phyloP scores from a whole-genome alignment of 2,113 vertebrate genomes.

The Uropsilus gracilis region DNA sequence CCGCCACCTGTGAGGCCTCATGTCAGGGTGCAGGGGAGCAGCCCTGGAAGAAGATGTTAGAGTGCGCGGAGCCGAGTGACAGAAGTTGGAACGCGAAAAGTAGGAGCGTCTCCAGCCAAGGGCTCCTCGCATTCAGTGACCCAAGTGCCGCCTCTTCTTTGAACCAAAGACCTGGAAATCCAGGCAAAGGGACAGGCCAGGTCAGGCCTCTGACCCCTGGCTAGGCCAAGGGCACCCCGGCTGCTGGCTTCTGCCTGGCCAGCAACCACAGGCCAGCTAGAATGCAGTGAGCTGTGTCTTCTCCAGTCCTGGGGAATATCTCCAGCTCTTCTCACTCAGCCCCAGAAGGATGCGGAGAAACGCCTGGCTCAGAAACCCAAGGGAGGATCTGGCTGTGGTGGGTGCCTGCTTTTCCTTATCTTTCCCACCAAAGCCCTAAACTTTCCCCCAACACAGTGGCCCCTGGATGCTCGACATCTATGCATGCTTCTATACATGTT shows the following conservation, averaged over 20 bases:
- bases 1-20: conserved; percentile 51
- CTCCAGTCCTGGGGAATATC: too few relatives aligned
- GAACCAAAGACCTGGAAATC: background rate
- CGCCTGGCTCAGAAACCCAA: too few relatives aligned
- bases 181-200: background rate
- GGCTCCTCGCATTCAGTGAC: background rate
- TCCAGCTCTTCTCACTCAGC: background rate
- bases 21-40: background rate
- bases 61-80: conserved; percentile 31
- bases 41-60: background rate
- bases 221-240: too few relatives aligned
- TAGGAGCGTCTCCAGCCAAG: background rate
- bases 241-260: too few relatives aligned
- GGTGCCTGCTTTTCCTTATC: background rate
- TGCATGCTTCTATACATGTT: too few relatives aligned
- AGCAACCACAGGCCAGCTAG: too few relatives aligned
- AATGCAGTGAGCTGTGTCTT: too few relatives aligned
- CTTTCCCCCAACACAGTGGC: fast-evolving
- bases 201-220: too few relatives aligned
- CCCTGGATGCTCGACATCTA: fast-evolving
- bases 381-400: too few relatives aligned
- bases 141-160: background rate
- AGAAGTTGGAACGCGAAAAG: conserved; percentile 34
- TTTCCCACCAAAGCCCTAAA: background rate
- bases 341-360: too few relatives aligned